These are phyloP conservation scores for Scaptomyza caliginosa DNA, from an alignment of 2,888 invertebrate species.

Conservation along the genomic window DNA sequence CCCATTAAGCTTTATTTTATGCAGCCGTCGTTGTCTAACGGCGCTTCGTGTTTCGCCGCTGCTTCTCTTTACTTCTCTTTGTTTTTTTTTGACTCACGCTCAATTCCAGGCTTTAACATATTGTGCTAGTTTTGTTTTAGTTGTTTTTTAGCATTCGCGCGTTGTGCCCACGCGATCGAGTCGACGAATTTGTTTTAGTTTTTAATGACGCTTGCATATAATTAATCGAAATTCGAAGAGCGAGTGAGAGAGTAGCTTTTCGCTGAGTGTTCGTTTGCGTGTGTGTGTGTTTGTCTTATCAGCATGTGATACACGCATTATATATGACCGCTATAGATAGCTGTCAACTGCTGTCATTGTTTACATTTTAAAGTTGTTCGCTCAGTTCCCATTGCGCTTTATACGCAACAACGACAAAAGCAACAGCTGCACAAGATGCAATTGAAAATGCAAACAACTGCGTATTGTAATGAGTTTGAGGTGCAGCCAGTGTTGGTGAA, in stretches of 20 bases:
- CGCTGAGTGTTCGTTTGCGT: not conserved
- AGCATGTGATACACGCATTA: slow-evolving; percentile 48
- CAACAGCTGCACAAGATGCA: slow-evolving; percentile 42
- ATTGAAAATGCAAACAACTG: slow-evolving; percentile 43
- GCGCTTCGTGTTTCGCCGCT: slow-evolving; percentile 45
- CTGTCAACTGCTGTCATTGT: slow-evolving; percentile 44
- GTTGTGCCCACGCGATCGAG: slow-evolving; percentile 61
- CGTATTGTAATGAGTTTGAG: slow-evolving; percentile 63
- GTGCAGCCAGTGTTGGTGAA: slow-evolving; percentile 84
- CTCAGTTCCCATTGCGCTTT: slow-evolving; percentile 22
- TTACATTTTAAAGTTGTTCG: slow-evolving; percentile 53
- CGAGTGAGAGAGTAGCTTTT: slow-evolving; percentile 4
- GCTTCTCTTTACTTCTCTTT: too few species aligned
- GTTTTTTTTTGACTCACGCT: slow-evolving; percentile 45
- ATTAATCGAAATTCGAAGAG: slow-evolving; percentile 22
- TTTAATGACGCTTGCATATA: slow-evolving; percentile 36
- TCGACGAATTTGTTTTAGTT: slow-evolving; percentile 23
- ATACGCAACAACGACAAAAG: slow-evolving; percentile 5
- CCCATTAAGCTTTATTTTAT: slow-evolving; percentile 43
- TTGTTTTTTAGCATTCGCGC: slow-evolving; percentile 61
- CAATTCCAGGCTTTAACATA: slow-evolving; percentile 57
- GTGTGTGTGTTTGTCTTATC: slow-evolving; percentile 43
- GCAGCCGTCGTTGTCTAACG: slow-evolving; percentile 57
- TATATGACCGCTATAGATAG: slow-evolving; percentile 49
- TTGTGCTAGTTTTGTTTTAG: slow-evolving; percentile 48